These are phyloP conservation scores for Pemphigus obesinymphae DNA, from an alignment of 1,140 invertebrate species.

Conservation along the genomic window DNA sequence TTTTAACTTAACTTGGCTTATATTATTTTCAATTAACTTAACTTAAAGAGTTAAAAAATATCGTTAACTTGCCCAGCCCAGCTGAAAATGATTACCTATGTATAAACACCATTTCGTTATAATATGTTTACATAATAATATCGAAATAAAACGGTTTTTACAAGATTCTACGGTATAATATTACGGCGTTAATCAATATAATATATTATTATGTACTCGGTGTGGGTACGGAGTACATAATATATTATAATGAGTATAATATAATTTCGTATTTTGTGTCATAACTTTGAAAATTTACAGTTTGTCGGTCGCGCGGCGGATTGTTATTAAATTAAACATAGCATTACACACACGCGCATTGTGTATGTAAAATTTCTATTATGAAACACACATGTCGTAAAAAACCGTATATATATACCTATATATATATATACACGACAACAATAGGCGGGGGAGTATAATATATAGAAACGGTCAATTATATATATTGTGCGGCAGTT, in stretches of 20 bases:
- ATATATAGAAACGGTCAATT: slow-evolving; percentile 37
- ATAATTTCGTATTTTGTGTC: not conserved
- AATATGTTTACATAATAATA: too few species aligned
- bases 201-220: not conserved
- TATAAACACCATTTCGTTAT: too few species aligned
- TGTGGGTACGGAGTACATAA: not conserved
- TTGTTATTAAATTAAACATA: slow-evolving; percentile 38
- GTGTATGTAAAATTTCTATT: slow-evolving; percentile 5
- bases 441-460: not conserved
- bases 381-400: slow-evolving; percentile 40
- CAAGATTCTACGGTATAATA: too few species aligned
- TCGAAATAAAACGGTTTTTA: too few species aligned
- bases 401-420: not conserved
- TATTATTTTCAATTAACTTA: too few species aligned
- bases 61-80: too few species aligned
- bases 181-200: not conserved
- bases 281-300: slow-evolving; percentile 9
- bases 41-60: too few species aligned
- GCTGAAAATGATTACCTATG: too few species aligned
- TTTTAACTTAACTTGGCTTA: too few species aligned
- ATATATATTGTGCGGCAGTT: not conserved
- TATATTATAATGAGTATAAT: too few species aligned
- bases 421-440: not conserved
- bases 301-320: slow-evolving; percentile 25
- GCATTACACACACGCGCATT: not conserved